A percentile compares a stretch with the other conserved stretches of the same genome.
phyloP scores from a whole-genome alignment of 2,888 invertebrate species.

The Troilus luridus region DNA sequence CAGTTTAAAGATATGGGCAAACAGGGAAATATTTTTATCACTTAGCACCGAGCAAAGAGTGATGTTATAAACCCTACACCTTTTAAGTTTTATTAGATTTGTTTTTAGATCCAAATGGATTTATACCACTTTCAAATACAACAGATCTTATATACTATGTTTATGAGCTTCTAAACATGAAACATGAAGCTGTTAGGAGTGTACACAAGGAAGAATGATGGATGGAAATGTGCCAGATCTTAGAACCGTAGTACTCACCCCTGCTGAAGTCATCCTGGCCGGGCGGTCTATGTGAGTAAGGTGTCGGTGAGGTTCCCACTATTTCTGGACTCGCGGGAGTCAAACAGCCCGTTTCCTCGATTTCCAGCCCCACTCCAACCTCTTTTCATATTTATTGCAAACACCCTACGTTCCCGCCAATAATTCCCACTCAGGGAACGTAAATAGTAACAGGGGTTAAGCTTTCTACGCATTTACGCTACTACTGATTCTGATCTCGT shows the following conservation, averaged over 20 bases:
- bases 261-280: conserved; percentile 43
- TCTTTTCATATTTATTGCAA: conserved; percentile 37
- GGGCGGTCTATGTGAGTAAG: background rate
- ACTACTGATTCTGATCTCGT: background rate
- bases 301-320: background rate
- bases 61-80: too few species aligned
- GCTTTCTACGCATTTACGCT: conserved; percentile 60
- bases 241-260: background rate
- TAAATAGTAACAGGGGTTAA: conserved; percentile 68
- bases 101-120: too few species aligned
- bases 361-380: conserved; percentile 42
- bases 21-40: too few species aligned
- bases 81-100: too few species aligned
- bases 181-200: background rate
- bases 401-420: conserved; percentile 31
- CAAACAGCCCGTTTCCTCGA: conserved; percentile 19
- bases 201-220: background rate
- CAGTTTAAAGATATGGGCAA: too few species aligned
- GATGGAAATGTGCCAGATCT: background rate
- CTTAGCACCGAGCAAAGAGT: too few species aligned
- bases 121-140: too few species aligned
- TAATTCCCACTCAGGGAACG: background rate
- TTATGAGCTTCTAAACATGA: background rate
- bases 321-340: conserved; percentile 10
- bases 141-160: background rate